A percentile compares a stretch with the other conserved stretches of the same genome.
Conservation (phyloP, 2,797 vertebrate species). For the Pteropus rufus region DNA sequence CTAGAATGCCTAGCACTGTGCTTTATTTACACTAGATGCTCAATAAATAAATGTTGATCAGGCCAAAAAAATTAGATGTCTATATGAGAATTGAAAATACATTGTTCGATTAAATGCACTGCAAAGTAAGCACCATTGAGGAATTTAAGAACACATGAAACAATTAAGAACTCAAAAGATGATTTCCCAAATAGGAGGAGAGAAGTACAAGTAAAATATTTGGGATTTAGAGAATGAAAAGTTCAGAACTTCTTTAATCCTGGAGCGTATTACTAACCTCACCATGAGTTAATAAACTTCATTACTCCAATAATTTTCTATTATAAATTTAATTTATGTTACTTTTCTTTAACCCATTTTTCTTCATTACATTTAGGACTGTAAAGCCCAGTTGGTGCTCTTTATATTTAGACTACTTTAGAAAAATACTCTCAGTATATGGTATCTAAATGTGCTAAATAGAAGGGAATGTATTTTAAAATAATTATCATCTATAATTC, state of each 20-base stretch:
- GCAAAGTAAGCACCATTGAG: not conserved
- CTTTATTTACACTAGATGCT: not conserved
- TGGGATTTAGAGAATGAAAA: not conserved
- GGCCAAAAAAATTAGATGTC: not conserved
- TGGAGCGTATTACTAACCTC: not conserved
- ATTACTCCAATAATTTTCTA: not conserved
- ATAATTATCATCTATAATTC: not conserved
- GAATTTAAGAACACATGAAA: not conserved
- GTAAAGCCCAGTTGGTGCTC: not conserved
- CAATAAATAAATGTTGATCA: not conserved
- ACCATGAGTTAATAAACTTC: not conserved
- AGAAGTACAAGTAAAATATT: not conserved
- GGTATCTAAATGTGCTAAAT: not conserved
- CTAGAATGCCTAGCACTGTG: not conserved
- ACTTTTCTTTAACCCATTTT: not conserved
- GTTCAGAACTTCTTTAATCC: not conserved
- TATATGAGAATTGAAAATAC: not conserved
- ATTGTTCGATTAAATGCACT: not conserved
- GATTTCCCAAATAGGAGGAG: not conserved
- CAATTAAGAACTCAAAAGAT: slow-evolving; percentile 11
- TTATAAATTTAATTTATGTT: not conserved
- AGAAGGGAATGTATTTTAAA: not conserved
- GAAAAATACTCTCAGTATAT: not conserved
- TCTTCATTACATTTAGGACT: not conserved
- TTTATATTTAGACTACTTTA: not conserved